These are phyloP conservation scores for Cichlasoma orientale DNA, from an alignment of 2,797 vertebrate species.

Conservation along the genomic window DNA sequence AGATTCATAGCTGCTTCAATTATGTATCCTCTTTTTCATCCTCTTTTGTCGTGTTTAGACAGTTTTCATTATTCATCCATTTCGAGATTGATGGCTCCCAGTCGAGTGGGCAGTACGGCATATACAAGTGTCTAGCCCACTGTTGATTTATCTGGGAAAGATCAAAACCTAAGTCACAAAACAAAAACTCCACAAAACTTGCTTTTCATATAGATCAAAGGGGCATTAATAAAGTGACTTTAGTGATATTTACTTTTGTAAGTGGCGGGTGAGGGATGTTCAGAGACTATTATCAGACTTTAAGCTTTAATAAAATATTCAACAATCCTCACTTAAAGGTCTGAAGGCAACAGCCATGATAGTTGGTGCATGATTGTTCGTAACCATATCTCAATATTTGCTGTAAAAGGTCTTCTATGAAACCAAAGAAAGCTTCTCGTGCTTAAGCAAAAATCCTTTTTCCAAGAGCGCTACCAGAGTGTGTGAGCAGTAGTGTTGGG, in stretches of 20 bases:
- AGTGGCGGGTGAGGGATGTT: constrained; percentile 10
- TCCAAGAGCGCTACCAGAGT: constrained; percentile 44
- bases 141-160: constrained; percentile 61
- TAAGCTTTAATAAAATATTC: constrained; percentile 38
- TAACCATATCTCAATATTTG: constrained; percentile 63
- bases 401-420: constrained; percentile 67
- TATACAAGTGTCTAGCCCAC: constrained; percentile 66
- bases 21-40: constrained; percentile 73
- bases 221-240: constrained; percentile 39
- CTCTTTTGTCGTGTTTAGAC: constrained; percentile 69
- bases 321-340: constrained; percentile 63
- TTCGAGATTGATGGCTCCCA: constrained; percentile 66
- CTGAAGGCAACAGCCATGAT: constrained; percentile 40
- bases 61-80: constrained; percentile 76
- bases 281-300: constrained; percentile 53
- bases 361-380: constrained; percentile 25
- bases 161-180: constrained; percentile 63
- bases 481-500: neutral
- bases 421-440: constrained; percentile 66
- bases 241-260: constrained; percentile 29
- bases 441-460: constrained; percentile 49
- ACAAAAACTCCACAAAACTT: constrained; percentile 56
- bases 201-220: constrained; percentile 60
- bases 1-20: constrained; percentile 75
- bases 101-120: constrained; percentile 33